Percentiles rank a stretch among this genome's conserved stretches.
phyloP scores from a whole-genome alignment of 2,888 invertebrate species.

The Agrilus biguttatus region DNA sequence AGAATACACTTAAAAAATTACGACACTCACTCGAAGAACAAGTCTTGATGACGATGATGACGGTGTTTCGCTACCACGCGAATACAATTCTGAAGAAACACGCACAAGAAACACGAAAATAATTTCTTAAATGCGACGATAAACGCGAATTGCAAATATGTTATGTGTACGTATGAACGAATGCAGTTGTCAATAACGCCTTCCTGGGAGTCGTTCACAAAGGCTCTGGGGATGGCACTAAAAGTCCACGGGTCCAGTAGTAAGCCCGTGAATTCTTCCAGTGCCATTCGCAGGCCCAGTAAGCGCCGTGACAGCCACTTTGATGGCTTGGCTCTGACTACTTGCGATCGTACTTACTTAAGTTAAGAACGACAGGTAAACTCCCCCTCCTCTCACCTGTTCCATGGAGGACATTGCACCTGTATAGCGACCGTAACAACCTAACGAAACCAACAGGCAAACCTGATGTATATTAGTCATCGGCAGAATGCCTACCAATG shows the following conservation, averaged over 20 bases:
- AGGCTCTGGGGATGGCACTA: constrained; percentile 47
- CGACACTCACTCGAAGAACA: no score
- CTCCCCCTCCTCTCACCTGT: constrained; percentile 22
- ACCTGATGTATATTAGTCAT: constrained; percentile 28
- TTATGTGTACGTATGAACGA: no score
- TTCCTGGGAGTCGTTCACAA: constrained; percentile 1
- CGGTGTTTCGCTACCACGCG: no score
- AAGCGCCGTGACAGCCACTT: neutral
- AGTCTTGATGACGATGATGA: no score
- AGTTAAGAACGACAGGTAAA: constrained; percentile 26
- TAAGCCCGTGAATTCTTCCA: constrained; percentile 76
- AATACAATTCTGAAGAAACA: no score
- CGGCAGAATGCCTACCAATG: constrained; percentile 7
- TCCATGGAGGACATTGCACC: constrained; percentile 30
- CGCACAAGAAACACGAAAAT: no score
- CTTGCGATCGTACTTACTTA: neutral
- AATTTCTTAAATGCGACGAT: no score
- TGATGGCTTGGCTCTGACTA: neutral
- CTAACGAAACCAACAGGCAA: no score
- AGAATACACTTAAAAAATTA: no score
- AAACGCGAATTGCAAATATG: no score
- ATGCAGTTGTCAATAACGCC: no score
- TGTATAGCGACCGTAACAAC: constrained; percentile 25
- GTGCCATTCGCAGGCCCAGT: constrained; percentile 60
- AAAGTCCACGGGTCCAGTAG: constrained; percentile 49